Conservation (phyloP, 2,888 invertebrate species). For the Andrena bucephala region DNA sequence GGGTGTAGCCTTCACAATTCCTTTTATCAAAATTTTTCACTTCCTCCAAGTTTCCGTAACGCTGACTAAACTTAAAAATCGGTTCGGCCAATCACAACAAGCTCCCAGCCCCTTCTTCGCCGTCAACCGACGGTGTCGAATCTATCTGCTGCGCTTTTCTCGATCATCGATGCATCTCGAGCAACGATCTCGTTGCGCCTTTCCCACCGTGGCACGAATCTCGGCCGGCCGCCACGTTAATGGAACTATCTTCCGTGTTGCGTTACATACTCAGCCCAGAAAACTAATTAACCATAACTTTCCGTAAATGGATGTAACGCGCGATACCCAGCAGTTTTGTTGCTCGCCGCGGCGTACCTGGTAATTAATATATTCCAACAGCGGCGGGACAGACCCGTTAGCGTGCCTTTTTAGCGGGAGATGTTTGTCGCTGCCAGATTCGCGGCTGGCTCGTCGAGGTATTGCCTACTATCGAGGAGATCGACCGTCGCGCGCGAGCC, state of each 20-base stretch:
- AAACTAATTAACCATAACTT: constrained; percentile 71
- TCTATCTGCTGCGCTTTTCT: constrained; percentile 11
- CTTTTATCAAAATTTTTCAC: not conserved
- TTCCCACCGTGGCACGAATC: constrained; percentile 33
- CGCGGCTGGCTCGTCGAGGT: not conserved
- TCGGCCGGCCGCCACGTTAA: constrained; percentile 48
- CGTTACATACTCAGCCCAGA: constrained; percentile 45
- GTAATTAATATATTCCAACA: constrained; percentile 34
- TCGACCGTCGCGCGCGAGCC: constrained; percentile 32
- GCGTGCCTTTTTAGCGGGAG: constrained; percentile 7
- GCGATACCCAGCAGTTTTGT: constrained; percentile 30
- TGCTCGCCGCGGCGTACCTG: constrained; percentile 10
- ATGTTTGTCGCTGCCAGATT: constrained; percentile 13
- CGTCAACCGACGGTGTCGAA: not conserved
- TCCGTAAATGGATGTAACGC: constrained; percentile 58
- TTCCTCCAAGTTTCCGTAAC: not conserved
- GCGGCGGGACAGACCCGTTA: constrained; percentile 13
- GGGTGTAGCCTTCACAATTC: constrained; percentile 16
- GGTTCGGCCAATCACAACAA: constrained; percentile 20
- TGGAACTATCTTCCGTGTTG: constrained; percentile 58
- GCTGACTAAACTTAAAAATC: constrained; percentile 9
- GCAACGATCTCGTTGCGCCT: constrained; percentile 10
- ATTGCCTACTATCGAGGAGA: not conserved
- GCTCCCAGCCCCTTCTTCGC: constrained; percentile 23
- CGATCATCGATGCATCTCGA: constrained; percentile 7